Conservation (phyloP, 2,113 vertebrate genomes). For the Apaloderma vittatum region DNA sequence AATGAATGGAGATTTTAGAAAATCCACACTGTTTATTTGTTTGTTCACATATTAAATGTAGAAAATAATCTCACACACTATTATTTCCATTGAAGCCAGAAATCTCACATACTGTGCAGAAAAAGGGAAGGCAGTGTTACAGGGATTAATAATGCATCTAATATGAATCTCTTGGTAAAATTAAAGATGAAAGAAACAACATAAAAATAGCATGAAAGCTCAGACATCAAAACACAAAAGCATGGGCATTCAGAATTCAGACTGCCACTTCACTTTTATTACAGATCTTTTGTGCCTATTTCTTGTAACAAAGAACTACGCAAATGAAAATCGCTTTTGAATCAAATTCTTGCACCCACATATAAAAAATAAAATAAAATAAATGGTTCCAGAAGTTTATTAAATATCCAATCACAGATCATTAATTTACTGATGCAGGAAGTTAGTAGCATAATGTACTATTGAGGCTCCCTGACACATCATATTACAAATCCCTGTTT, state of each 20-base stretch:
- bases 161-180: slow-evolving; percentile 55
- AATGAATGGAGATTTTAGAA: slow-evolving; percentile 25
- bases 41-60: slow-evolving; percentile 4
- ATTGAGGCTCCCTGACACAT: neutral
- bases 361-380: neutral
- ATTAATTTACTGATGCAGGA: neutral
- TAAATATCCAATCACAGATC: neutral
- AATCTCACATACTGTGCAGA: neutral
- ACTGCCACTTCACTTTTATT: slow-evolving; percentile 8
- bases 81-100: slow-evolving; percentile 8
- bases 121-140: neutral
- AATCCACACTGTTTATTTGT: slow-evolving; percentile 17
- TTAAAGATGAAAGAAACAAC: slow-evolving; percentile 55
- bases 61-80: slow-evolving; percentile 39
- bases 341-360: neutral
- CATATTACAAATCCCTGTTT: neutral
- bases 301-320: slow-evolving; percentile 5
- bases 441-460: neutral
- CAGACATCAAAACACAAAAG: slow-evolving; percentile 28
- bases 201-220: slow-evolving; percentile 43
- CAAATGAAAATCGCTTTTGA: neutral
- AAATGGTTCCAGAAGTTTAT: neutral
- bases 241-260: slow-evolving; percentile 25
- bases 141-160: slow-evolving; percentile 49
- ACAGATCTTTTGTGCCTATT: neutral